Evolutionary conservation across 2,888 invertebrate species (phyloP), one percentile per base, ranked within the genome.

Genomic region (Drosophila suboccidentalis): DNA sequence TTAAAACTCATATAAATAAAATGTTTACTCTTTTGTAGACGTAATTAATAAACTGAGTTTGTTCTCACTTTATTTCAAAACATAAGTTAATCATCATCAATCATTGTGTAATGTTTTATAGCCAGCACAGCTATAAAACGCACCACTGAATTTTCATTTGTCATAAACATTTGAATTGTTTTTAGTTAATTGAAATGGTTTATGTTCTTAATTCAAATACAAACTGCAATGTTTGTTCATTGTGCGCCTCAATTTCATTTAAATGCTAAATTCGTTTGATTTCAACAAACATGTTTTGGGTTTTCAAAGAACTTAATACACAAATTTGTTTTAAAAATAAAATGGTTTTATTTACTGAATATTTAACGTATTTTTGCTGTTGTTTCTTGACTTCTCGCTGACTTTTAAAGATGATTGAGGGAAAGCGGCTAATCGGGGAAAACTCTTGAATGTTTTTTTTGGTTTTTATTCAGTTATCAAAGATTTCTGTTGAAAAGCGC

Each of bases 111-210:
- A 79, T 80, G 84, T 87, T 80, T 76, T 72, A 87, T 85, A 76
- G 69, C 80, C 63, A 72, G 66, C 66, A 61, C 15, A 73, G 82
- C 80, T 87, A 87, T 80, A 84, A 84, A 85, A 84, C 84, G 84
- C 87, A 87, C 85, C 84, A 85, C 80, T 87, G 78, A 85, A 82
- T 87, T 87, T 63, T 85, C 58, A 69, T 54, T 61, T 49, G n/a
- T 64, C 26, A 26, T 53, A 29, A 59, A 62, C 36, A 53, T 47
- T 66, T 64, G 17, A 41, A 53, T 67, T 60, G 5, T 67, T 63
- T 41, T 43, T 38, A 32, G 22, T 61, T 65, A 41, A 44, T 79
- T 65, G 51, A 64, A 60, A 53, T 60, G 39, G 51, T 54, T 70
- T 41, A 70, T 55, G 53, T 38, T 54, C 15, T 61, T 50, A n/a